Conservation (phyloP, 2,888 invertebrate species). For the Dryobota labecula region DNA sequence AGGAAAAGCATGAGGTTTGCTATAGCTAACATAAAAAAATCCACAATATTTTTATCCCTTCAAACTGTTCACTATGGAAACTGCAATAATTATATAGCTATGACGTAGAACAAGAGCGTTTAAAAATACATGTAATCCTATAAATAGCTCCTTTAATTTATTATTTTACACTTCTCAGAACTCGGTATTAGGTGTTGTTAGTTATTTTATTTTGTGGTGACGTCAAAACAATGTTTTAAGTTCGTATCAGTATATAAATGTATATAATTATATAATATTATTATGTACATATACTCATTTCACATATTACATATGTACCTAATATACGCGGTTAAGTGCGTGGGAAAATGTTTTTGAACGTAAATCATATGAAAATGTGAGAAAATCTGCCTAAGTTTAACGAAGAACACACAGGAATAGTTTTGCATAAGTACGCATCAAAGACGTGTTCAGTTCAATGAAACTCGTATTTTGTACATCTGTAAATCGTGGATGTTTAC, state of each 20-base stretch:
- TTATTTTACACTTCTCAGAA: conserved; percentile 13
- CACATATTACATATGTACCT: too few species aligned
- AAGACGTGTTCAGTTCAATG: not conserved
- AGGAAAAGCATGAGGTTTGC: not conserved
- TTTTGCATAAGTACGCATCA: not conserved
- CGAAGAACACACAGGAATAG: not conserved
- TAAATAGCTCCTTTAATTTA: not conserved
- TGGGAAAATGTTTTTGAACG: conserved; percentile 7
- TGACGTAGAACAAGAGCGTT: conserved; percentile 22
- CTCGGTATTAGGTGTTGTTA: conserved; percentile 4
- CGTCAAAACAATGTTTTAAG: conserved; percentile 22
- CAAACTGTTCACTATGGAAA: not conserved
- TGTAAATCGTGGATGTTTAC: not conserved
- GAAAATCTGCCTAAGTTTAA: not conserved
- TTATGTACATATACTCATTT: too few species aligned
- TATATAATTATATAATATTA: too few species aligned
- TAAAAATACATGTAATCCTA: conserved; percentile 12
- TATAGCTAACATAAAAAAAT: not conserved
- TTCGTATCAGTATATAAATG: not conserved
- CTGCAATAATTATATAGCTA: not conserved
- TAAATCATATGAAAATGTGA: conserved; percentile 18
- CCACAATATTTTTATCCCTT: not conserved
- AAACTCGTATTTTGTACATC: not conserved
- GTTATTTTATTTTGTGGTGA: conserved; percentile 21
- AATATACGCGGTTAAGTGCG: not conserved